phyloP scores from a whole-genome alignment of 2,797 vertebrate species.

The Labroides dimidiatus region DNA sequence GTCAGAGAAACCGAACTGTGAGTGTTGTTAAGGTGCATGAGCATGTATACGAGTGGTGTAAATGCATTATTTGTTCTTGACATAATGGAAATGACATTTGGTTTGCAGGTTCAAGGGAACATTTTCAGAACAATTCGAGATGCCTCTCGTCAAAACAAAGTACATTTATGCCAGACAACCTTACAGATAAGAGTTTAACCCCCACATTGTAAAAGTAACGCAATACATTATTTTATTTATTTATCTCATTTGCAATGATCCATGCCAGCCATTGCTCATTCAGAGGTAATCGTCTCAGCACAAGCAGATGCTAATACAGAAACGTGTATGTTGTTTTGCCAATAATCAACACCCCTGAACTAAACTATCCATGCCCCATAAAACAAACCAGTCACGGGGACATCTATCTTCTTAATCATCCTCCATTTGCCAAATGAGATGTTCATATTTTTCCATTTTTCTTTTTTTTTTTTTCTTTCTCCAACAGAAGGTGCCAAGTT shows the following conservation, averaged over 20 bases:
- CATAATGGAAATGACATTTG: slow-evolving; percentile 34
- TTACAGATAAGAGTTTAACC: background rate
- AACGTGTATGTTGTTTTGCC: slow-evolving; percentile 60
- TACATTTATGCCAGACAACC: slow-evolving; percentile 17
- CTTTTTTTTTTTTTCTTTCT: slow-evolving; percentile 43
- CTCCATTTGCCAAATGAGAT: slow-evolving; percentile 68
- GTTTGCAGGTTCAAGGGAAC: slow-evolving; percentile 13
- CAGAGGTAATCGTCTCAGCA: slow-evolving; percentile 39
- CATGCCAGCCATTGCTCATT: slow-evolving; percentile 37
- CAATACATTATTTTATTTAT: slow-evolving; percentile 31
- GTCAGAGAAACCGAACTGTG: slow-evolving; percentile 23
- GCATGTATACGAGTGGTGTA: slow-evolving; percentile 21
- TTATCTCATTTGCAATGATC: slow-evolving; percentile 37
- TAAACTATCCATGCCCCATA: slow-evolving; percentile 64
- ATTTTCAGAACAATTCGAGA: slow-evolving; percentile 34
- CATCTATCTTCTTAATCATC: slow-evolving; percentile 68
- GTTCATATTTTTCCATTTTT: slow-evolving; percentile 40
- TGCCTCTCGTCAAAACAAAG: slow-evolving; percentile 18
- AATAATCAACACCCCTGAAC: slow-evolving; percentile 66
- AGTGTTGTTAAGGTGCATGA: slow-evolving; percentile 17
- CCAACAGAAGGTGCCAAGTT: slow-evolving; percentile 62
- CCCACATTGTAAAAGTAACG: slow-evolving; percentile 19
- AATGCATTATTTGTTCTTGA: slow-evolving; percentile 43
- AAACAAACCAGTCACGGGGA: slow-evolving; percentile 63
- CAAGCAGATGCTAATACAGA: slow-evolving; percentile 59